A percentile compares a stretch with the other conserved stretches of the same genome.
Conservation (phyloP, 2,797 vertebrate genomes). For the Hemibagrus guttatus region DNA sequence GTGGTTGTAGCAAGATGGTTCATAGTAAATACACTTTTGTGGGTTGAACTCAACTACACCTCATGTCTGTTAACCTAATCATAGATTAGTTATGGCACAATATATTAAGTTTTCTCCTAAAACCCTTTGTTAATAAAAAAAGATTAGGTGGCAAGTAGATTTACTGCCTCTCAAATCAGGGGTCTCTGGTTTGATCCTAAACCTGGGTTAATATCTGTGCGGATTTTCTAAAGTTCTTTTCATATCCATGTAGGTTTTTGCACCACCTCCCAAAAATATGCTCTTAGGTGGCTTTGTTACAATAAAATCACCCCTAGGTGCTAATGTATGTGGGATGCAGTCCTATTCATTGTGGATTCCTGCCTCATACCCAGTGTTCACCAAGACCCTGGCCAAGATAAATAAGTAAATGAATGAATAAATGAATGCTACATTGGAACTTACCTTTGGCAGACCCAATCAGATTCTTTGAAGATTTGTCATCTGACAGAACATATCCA, state of each 20-base stretch:
- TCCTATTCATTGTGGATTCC: neutral
- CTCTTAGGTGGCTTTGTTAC: neutral
- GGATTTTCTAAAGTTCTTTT: neutral
- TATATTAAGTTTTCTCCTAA: neutral
- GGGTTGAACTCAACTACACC: neutral
- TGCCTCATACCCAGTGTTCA: neutral
- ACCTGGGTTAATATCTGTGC: neutral
- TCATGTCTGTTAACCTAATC: neutral
- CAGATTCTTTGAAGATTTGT: slow-evolving; percentile 87
- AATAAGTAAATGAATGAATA: neutral
- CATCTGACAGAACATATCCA: slow-evolving; percentile 82
- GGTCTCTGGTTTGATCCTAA: neutral
- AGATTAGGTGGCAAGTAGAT: too few species aligned
- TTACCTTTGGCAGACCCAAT: slow-evolving; percentile 87
- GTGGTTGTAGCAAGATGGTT: neutral
- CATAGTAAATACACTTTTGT: neutral
- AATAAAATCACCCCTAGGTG: neutral
- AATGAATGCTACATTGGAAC: neutral
- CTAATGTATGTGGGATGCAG: neutral
- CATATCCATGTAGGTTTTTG: neutral
- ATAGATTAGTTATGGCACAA: neutral
- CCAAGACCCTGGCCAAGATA: neutral
- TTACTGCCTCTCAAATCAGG: too few species aligned
- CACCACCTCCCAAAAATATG: neutral
- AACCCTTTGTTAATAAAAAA: neutral